Evolutionary conservation across 1,140 invertebrate genomes (phyloP), one percentile per base, ranked within the genome.

Genomic region (Sitobion miscanthi): DNA sequence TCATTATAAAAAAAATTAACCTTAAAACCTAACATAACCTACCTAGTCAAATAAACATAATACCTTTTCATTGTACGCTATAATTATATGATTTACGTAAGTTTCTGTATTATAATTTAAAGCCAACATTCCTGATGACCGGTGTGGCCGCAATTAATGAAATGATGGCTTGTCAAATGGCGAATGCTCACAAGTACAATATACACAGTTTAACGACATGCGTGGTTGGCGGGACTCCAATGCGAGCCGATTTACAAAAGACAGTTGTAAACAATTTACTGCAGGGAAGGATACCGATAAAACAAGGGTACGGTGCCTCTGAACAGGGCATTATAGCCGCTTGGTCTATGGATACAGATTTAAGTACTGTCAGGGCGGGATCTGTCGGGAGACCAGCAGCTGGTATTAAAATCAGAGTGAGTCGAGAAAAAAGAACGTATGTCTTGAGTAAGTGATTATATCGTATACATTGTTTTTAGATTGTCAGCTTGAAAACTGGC

Each of bases 51-150:
- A 42, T 3, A 42, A 42, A 42, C 42, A 42, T 42, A 77, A 25
- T 77, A 9, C 21, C 6, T 9, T 77, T 25, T 23, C 42, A 83
- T 14, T 3, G 9, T 30, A 17, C n/a, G 30, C 85, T 0, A 11
- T 42, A 42, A 42, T 4, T 3, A 42, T 30, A 49, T 45, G 3
- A 47, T 23, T 25, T 17, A 47, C 14, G 45, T 87, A 47, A 11
- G 25, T 45, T 30, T 49, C n/a, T n/a, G 14, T 47, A 6, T 35
- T 57, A 21, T 21, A 47, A 47, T 52, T 52, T 17, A 52, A 17
- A 90, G 89, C 89, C 89, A 8, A 90, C 89, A 25, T 90, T 90
- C 45, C 20, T 90, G n/a, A 62, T 90, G 89, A 45, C 54, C 17
- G 89, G 89, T 25, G 89, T 90, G 14, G 57, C 54, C 1, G 42